These are phyloP conservation scores for Anabacerthia variegaticeps DNA, from an alignment of 2,797 vertebrate genomes.

Conservation along the genomic window DNA sequence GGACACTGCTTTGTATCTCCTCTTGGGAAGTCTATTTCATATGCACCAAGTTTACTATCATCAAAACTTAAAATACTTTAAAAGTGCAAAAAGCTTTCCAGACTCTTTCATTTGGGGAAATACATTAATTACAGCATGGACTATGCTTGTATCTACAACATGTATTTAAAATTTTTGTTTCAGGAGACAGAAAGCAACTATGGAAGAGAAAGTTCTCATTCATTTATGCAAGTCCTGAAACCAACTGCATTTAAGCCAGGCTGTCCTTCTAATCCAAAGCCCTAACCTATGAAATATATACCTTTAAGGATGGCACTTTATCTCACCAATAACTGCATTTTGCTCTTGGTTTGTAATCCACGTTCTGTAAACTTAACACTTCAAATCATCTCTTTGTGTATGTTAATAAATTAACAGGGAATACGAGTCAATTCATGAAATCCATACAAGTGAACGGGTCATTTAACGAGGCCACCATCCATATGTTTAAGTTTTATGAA, in stretches of 20 bases:
- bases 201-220: background rate
- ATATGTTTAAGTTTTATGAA: background rate
- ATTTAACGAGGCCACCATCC: background rate
- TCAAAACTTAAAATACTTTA: background rate
- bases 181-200: background rate
- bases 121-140: background rate
- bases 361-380: background rate
- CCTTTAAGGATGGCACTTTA: background rate
- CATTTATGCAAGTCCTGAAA: background rate
- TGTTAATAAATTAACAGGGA: background rate
- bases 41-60: background rate
- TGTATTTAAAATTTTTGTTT: background rate
- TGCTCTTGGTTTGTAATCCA: background rate
- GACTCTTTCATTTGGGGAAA: background rate
- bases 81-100: background rate
- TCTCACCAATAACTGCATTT: background rate
- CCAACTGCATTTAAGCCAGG: background rate
- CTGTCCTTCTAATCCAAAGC: background rate
- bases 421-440: background rate
- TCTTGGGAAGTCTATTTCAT: background rate
- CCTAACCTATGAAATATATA: background rate
- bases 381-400: background rate
- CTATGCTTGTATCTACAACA: background rate
- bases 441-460: background rate
- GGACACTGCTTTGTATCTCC: accelerated